A percentile compares a stretch with the other conserved stretches of the same genome.
These are phyloP conservation scores for Caenorhabditis imperialis DNA, from an alignment of 2,888 invertebrate species.

Conservation along the genomic window DNA sequence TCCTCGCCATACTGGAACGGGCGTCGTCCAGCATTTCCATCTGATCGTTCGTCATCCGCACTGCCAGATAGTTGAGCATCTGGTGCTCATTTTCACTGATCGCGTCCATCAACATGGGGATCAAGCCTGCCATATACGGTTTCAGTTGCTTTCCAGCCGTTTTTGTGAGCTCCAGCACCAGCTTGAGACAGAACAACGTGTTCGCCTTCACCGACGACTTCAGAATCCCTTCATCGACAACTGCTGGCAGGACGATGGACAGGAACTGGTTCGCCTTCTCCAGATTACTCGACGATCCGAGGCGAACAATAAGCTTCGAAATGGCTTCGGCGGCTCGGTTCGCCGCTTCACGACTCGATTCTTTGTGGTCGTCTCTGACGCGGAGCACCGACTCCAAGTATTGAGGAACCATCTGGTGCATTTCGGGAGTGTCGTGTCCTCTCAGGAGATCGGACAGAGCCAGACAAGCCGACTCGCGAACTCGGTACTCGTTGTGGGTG, in stretches of 20 bases:
- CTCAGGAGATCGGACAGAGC: constrained; percentile 89
- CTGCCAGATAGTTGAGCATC: constrained; percentile 87
- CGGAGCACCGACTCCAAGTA: constrained; percentile 89
- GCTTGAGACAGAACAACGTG: constrained; percentile 82
- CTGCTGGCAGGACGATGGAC: constrained; percentile 54
- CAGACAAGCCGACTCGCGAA: constrained; percentile 88
- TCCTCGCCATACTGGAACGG: constrained; percentile 87
- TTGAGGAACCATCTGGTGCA: constrained; percentile 81
- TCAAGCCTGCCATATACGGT: constrained; percentile 87
- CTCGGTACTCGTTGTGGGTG: constrained; percentile 89
- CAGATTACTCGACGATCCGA: constrained; percentile 52
- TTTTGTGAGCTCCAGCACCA: constrained; percentile 88
- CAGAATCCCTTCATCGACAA: constrained; percentile 64
- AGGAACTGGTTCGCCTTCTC: constrained; percentile 58
- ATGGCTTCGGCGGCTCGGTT: constrained; percentile 79
- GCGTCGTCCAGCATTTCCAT: constrained; percentile 86
- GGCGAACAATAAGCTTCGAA: constrained; percentile 69
- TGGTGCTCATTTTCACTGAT: constrained; percentile 85
- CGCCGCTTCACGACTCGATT: constrained; percentile 80
- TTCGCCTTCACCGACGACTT: constrained; percentile 62
- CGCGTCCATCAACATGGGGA: constrained; percentile 89
- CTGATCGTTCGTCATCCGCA: constrained; percentile 84
- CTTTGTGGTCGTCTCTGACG: constrained; percentile 94
- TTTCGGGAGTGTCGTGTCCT: constrained; percentile 80
- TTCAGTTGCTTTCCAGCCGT: constrained; percentile 86